A percentile compares a stretch with the other conserved stretches of the same genome.
Conservation (phyloP, 2,888 invertebrate genomes). For the Polyommatus icarus region DNA sequence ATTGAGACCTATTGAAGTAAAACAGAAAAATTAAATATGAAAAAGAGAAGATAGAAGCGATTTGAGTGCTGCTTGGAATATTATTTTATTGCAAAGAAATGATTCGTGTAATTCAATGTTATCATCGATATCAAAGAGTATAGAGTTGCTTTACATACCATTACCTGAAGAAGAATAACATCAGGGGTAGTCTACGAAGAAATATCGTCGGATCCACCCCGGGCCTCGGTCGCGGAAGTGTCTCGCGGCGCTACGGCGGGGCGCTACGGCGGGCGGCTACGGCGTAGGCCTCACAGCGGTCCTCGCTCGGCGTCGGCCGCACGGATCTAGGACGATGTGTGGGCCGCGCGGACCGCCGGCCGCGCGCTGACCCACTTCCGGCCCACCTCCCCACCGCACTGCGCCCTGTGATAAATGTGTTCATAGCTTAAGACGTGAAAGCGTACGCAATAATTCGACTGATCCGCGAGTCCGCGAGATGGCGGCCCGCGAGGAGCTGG, state of each 20-base stretch:
- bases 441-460: constrained; percentile 60
- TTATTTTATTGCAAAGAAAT: neutral
- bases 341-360: constrained; percentile 48
- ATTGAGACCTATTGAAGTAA: neutral
- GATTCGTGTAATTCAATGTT: neutral
- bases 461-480: constrained; percentile 63
- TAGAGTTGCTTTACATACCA: neutral
- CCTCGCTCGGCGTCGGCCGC: constrained; percentile 59
- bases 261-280: constrained; percentile 61
- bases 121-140: no score
- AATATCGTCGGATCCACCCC: constrained; percentile 52
- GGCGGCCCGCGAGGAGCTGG: constrained; percentile 65
- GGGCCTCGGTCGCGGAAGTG: constrained; percentile 62
- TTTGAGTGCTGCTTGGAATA: neutral
- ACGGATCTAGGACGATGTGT: constrained; percentile 64
- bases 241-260: constrained; percentile 37
- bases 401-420: constrained; percentile 67
- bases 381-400: constrained; percentile 52
- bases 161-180: neutral
- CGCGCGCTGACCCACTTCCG: constrained; percentile 70
- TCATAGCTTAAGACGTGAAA: constrained; percentile 62
- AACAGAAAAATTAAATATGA: neutral
- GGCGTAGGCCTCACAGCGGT: constrained; percentile 74
- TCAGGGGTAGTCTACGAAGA: constrained; percentile 9
- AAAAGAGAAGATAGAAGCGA: neutral